Base-by-base conservation (phyloP, 2,797 vertebrate species). In the Notolepis coatsorum region DNA sequence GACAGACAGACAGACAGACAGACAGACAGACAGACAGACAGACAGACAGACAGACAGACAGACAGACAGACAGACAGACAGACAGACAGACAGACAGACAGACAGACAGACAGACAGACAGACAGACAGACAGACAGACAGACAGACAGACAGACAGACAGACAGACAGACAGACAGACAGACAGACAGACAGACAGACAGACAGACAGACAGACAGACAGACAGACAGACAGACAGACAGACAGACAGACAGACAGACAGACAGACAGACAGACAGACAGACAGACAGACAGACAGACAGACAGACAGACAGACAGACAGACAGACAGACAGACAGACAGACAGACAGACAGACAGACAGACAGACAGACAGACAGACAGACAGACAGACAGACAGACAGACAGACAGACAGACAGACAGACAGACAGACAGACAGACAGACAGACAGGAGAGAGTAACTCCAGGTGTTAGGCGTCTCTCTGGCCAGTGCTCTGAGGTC, bases 81-180 rank as follows among this genome's bases (percentile, higher is more conserved):
- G 21, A 20, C 15, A 39, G 45, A 17, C 43, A 58, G 30, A 24
- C 9, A 20, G 33, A 37, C 1, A 23, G 18, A 20, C 12, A 38
- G 23, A n/a, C 38, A 20, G 30, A 45, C 12, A 45, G 38, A 42
- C n/a, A 48, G 21, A 33, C 3, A 30, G 21, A n/a, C 5, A 6
- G 6, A 46, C 58, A 59, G 13, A 66, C 67, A 61, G 46, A 64
- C 70, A 51, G 63, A 10, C 31, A 68, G 5, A 9, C 15, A 71
- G 24, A 55, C 24, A 18, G 6, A 53, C 50, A 38, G 33, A 35
- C n/a, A n/a, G 13, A 50, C 18, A 33, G 17, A 23, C 27, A 33
- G 2, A 21, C 9, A n/a, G n/a, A n/a, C n/a, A n/a, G n/a, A n/a
- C n/a, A n/a, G n/a, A n/a, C n/a, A n/a, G n/a, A n/a, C n/a, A n/a